Base-by-base conservation (phyloP, 2,888 invertebrate species). In the Empis stercorea region DNA sequence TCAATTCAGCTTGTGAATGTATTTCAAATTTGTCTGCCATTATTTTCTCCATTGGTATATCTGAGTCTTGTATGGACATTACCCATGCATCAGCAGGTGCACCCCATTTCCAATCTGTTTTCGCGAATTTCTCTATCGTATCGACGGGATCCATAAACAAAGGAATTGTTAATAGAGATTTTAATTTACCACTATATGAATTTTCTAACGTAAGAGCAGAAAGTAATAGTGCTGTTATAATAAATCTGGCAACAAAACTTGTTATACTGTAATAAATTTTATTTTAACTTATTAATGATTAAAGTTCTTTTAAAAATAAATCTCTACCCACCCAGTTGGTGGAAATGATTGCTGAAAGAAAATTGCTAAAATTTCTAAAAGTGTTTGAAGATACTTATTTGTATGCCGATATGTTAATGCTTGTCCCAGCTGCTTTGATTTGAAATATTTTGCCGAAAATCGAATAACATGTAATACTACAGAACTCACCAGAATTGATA, bases 261-360 rank as follows among this genome's bases (percentile, higher is more conserved):
- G 56, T 44, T 10, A 65, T 55, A 4, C 66, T 66, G 13, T 6
- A 39, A 43, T 40, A 30, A 14, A 27, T 39, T 45, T n/a, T 46
- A 17, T 10, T 14, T 11, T 47, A 37, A 32, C 15, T 16, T 1
- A 5, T 1, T 20, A 16, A 20, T n/a, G n/a, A n/a, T n/a, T n/a
- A n/a, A n/a, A n/a, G n/a, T n/a, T n/a, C n/a, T n/a, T n/a, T n/a
- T n/a, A n/a, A n/a, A n/a, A n/a, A n/a, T 2, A 9, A 10, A 16
- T 17, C 10, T n/a, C 36, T 7, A 49, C 46, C 15, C 48, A 65
- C 66, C 53, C 54, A 4, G 58, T 47, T 10, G 58, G 57, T 3
- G 61, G 57, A 17, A 64, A 62, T 9, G 66, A 60, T 48, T 67
- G 66, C 43, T 67, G 67, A 50, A 66, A 61, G 43, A 66, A 67